Conservation (phyloP, 1,140 invertebrate genomes). For the Drosophila truncata region DNA sequence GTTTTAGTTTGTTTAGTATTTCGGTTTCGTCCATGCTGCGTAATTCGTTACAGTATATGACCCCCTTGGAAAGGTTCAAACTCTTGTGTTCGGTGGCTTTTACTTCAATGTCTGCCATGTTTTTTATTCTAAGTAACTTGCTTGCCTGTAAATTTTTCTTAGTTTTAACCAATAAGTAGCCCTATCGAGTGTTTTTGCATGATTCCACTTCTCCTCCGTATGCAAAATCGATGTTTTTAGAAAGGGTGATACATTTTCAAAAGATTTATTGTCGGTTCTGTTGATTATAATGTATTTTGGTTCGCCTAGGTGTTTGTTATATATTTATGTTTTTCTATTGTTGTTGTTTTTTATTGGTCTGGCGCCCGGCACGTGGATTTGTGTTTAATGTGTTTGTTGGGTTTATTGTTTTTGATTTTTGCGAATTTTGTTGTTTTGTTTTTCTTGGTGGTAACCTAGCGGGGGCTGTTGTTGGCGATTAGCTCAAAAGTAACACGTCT, state of each 20-base stretch:
- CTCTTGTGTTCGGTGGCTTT: background rate
- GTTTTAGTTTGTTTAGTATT: too few relatives aligned
- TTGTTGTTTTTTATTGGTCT: too few relatives aligned
- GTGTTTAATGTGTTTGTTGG: too few relatives aligned
- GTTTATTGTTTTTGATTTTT: too few relatives aligned
- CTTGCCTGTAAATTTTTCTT: slow-evolving; percentile 4
- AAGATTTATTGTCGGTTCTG: background rate
- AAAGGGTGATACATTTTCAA: background rate
- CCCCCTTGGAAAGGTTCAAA: too few relatives aligned
- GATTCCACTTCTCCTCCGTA: slow-evolving; percentile 15
- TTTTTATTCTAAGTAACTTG: background rate
- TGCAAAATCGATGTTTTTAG: background rate
- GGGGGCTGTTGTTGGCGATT: too few relatives aligned
- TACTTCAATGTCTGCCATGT: background rate
- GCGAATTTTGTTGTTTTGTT: too few relatives aligned
- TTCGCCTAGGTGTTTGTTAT: background rate
- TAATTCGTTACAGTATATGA: too few relatives aligned
- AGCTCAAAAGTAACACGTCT: too few relatives aligned
- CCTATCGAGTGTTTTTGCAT: slow-evolving; percentile 5
- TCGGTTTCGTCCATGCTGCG: too few relatives aligned
- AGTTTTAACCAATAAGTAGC: slow-evolving; percentile 16
- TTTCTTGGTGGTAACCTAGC: too few relatives aligned
- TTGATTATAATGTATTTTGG: background rate
- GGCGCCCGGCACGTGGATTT: too few relatives aligned
- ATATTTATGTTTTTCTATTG: background rate